Evolutionary conservation across 1,140 invertebrate genomes (phyloP).

Genomic region (Eriosoma lanigerum): DNA sequence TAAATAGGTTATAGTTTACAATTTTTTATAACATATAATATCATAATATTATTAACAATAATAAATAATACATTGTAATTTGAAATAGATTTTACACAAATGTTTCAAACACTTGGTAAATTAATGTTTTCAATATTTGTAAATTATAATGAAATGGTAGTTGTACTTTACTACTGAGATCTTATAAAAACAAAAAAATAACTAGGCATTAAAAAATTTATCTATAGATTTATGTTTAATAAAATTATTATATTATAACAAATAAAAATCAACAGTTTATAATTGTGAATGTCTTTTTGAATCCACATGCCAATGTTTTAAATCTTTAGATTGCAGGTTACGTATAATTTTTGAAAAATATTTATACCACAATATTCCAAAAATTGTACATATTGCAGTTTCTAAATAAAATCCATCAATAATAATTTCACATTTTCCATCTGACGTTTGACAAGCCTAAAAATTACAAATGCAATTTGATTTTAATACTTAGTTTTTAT

Average conservation of each 20-base stretch:
- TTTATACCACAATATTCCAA: slow-evolving; percentile 78
- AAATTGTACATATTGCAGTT: slow-evolving; percentile 75
- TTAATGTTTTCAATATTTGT: no score
- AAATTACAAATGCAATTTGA: not conserved
- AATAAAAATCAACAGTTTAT: slow-evolving; percentile 23
- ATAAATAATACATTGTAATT: no score
- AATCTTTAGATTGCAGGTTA: slow-evolving; percentile 19
- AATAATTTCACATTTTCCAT: slow-evolving; percentile 64
- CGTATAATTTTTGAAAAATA: slow-evolving; percentile 48
- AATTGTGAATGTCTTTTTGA: slow-evolving; percentile 33
- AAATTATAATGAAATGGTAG: no score
- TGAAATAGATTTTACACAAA: no score
- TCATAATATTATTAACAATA: no score
- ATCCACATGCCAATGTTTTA: slow-evolving; percentile 44
- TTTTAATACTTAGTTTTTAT: no score
- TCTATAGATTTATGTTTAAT: not conserved
- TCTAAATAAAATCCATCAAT: slow-evolving; percentile 93
- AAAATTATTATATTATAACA: slow-evolving; percentile 15
- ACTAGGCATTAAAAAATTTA: not conserved
- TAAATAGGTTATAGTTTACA: no score
- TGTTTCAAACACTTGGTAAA: no score
- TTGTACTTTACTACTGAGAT: no score
- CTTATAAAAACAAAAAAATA: no score
- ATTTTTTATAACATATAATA: no score
- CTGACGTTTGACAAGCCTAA: slow-evolving; percentile 29